Percentiles rank a stretch among this genome's conserved stretches.
Evolutionary conservation across 2,113 vertebrate species (phyloP).

Genomic region (Microcebus tavaratra): DNA sequence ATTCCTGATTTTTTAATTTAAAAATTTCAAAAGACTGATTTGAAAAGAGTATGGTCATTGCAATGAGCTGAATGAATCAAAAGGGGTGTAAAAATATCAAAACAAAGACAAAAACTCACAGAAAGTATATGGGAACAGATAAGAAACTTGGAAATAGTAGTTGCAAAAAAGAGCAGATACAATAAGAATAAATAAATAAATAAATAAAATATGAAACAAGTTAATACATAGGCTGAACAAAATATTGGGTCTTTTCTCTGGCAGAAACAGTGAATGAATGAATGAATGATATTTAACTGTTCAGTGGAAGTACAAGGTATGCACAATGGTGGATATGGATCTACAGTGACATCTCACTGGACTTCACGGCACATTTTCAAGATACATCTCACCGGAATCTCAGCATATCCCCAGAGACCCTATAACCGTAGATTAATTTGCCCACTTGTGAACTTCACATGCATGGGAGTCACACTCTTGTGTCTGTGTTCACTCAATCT

Average conservation of each 20-base stretch:
- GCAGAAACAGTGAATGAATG: not conserved
- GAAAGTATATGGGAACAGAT: not conserved
- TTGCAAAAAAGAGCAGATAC: not conserved
- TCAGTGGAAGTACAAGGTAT: not conserved
- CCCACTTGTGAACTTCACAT: not conserved
- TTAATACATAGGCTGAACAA: not conserved
- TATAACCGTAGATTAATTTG: accelerated
- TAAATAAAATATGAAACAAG: not conserved
- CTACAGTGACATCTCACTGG: not conserved
- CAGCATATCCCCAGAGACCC: too few relatives aligned
- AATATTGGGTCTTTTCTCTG: not conserved
- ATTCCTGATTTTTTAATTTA: not conserved
- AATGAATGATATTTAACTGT: not conserved
- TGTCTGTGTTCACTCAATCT: not conserved
- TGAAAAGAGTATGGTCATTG: not conserved
- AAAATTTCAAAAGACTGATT: not conserved
- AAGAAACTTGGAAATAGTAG: not conserved
- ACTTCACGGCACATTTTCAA: too few relatives aligned
- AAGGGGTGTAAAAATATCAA: too few relatives aligned
- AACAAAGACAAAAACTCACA: not conserved
- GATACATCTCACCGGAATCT: not conserved
- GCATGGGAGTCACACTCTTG: too few relatives aligned
- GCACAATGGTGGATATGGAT: not conserved
- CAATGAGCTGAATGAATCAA: not conserved
- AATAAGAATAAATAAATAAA: not conserved